Evolutionary conservation across 2,113 vertebrate genomes (phyloP), one percentile per base, ranked within the genome.

Genomic region (Rhombomys opimus): DNA sequence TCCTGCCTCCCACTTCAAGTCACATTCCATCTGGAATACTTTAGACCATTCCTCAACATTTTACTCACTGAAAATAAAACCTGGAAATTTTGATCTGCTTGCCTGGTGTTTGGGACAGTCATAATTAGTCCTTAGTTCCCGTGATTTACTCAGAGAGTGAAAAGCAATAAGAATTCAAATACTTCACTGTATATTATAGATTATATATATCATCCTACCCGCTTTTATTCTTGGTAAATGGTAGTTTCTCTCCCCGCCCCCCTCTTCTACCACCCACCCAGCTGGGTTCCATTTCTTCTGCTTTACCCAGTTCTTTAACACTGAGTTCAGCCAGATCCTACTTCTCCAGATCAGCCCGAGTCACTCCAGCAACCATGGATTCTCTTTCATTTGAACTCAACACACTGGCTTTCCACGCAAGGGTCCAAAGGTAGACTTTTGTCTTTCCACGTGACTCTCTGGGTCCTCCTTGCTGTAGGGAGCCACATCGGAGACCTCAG

Each of bases 11-110:
- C 94, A 95, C 91, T 97, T 97, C 96, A 96, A 96, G 96, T 97
- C 94, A 97, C 96, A 95, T 96, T 94, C 96, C 97, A 97, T 97
- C 97, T 97, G 97, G 97, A 96, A 97, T 93, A 93, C 93, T 98
- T 98, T 94, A 98, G 95, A 77, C 92, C 89, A 84, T 97, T 97
- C 96, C 92, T 85, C 73, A 91, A 87, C 91, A 94, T 96, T 96
- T 97, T 73, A 91, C 86, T 97, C 94, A 95, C 95, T 97, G 94
- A 96, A 98, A 97, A 97, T 97, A 97, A 98, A 68, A 95, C 93
- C 94, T 97, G 94, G 90, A 96, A 95, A 97, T 90, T 93, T 94
- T 94, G 91, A 95, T 94, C 91, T 95, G 89, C 89, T 95, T 96
- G 80, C 63, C 91, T 89, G 94, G 95, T 97, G 63, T 89, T 95